Evolutionary conservation across 2,888 invertebrate genomes (phyloP).

Genomic region (Drosophila rellima): DNA sequence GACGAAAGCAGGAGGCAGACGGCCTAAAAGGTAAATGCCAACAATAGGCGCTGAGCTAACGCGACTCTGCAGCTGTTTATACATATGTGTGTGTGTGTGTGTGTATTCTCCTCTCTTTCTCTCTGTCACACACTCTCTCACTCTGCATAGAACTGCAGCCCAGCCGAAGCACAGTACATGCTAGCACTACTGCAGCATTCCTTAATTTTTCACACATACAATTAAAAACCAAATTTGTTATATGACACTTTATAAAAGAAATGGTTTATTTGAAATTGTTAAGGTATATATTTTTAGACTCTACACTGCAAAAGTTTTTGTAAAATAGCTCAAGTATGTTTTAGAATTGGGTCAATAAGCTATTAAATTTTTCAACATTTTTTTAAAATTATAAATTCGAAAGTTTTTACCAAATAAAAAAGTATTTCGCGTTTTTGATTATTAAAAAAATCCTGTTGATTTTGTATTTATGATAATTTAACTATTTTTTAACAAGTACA

Average conservation of each 20-base stretch:
- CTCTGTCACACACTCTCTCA: neutral
- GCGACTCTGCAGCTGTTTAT: conserved; percentile 9
- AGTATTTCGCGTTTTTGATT: too few relatives aligned
- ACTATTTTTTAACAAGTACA: too few relatives aligned
- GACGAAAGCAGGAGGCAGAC: neutral
- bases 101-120: neutral
- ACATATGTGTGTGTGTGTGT: conserved; percentile 9
- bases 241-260: neutral
- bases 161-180: conserved; percentile 17
- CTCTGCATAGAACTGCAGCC: neutral
- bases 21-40: conserved; percentile 35
- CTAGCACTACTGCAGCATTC: conserved; percentile 1
- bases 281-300: too few relatives aligned
- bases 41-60: conserved; percentile 12
- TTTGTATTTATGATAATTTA: too few relatives aligned
- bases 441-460: too few relatives aligned
- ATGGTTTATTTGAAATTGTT: neutral
- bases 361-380: too few relatives aligned
- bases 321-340: too few relatives aligned
- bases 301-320: too few relatives aligned
- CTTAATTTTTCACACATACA: neutral
- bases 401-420: too few relatives aligned
- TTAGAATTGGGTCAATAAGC: too few relatives aligned
- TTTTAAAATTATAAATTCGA: too few relatives aligned
- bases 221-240: neutral